Percentiles rank a stretch among this genome's conserved stretches.
Conservation (phyloP, 2,888 invertebrate genomes). For the Plusia festucae region DNA sequence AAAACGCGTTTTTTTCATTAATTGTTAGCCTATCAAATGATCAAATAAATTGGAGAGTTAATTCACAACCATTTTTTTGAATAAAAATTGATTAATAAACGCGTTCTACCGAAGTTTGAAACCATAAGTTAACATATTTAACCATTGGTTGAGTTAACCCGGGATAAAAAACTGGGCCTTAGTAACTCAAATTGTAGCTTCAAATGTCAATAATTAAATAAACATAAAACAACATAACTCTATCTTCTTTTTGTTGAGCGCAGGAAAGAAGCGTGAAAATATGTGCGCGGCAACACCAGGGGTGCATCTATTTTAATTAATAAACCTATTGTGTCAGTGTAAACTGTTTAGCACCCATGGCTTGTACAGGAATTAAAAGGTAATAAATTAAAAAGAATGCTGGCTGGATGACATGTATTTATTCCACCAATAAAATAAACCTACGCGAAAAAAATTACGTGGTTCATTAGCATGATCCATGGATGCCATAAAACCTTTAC, state of each 20-base stretch:
- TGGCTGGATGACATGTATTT: neutral
- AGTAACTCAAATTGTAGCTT: neutral
- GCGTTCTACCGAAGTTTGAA: too few species aligned
- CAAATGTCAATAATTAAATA: neutral
- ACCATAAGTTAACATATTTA: too few species aligned
- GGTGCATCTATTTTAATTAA: constrained; percentile 2
- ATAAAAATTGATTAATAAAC: too few species aligned
- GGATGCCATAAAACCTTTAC: neutral
- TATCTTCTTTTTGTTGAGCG: neutral
- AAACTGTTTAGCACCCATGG: neutral
- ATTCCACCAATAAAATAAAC: neutral
- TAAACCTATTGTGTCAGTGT: neutral
- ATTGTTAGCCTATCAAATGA: too few species aligned
- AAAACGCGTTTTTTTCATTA: too few species aligned
- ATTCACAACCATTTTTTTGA: too few species aligned
- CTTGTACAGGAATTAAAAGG: neutral
- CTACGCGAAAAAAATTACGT: neutral
- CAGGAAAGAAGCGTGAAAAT: neutral
- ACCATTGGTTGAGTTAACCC: too few species aligned
- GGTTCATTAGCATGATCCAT: neutral
- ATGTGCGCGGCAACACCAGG: neutral
- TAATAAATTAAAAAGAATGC: neutral
- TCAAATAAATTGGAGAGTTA: too few species aligned
- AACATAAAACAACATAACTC: neutral
- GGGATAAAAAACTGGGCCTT: too few species aligned